Conservation (phyloP, 2,888 invertebrate species). For the Fissipunctia ypsillon region DNA sequence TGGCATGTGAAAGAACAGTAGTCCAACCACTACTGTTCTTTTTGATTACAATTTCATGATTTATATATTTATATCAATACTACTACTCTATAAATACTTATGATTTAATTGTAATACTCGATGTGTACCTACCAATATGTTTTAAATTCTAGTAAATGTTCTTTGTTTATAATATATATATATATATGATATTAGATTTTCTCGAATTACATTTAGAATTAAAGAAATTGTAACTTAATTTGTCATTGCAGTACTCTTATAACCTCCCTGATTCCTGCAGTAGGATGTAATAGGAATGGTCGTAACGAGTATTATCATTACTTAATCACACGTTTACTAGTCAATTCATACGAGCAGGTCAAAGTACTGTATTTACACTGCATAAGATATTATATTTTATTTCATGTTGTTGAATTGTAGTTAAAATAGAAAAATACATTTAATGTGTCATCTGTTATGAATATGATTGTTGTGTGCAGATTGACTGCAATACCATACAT, state of each 20-base stretch:
- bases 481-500: conserved; percentile 69
- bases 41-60: conserved; percentile 37
- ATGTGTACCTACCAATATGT: conserved; percentile 67
- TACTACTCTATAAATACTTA: conserved; percentile 50
- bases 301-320: conserved; percentile 53
- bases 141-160: conserved; percentile 69
- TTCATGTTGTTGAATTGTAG: conserved; percentile 73
- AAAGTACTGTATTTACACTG: conserved; percentile 71
- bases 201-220: conserved; percentile 73
- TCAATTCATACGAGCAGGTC: conserved; percentile 71
- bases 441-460: conserved; percentile 64
- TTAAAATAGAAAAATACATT: conserved; percentile 64
- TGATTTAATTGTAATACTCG: conserved; percentile 71
- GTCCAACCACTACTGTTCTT: conserved; percentile 36
- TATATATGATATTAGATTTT: conserved; percentile 70
- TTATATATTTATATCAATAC: conserved; percentile 46
- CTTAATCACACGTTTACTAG: conserved; percentile 74
- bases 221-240: conserved; percentile 64
- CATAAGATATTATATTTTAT: conserved; percentile 65
- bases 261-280: conserved; percentile 64
- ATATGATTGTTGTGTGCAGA: conserved; percentile 68
- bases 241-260: conserved; percentile 73
- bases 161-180: conserved; percentile 66
- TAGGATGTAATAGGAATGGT: conserved; percentile 48
- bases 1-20: no score